These are phyloP conservation scores for Pampus argenteus DNA, from an alignment of 2,797 vertebrate genomes.

Conservation along the genomic window DNA sequence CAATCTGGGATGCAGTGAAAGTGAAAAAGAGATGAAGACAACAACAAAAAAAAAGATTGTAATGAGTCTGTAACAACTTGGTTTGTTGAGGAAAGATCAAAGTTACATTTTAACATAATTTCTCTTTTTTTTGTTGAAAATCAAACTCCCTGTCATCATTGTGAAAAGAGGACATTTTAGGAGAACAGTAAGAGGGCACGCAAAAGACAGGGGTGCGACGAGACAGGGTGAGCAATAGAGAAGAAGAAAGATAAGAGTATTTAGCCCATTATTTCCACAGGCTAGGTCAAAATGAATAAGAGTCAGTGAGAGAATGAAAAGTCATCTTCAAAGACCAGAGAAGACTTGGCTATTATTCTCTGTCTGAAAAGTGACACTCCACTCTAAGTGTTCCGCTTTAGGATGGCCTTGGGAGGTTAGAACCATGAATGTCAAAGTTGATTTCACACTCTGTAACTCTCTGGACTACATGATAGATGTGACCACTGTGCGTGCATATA, in stretches of 20 bases:
- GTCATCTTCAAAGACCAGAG: constrained; percentile 71
- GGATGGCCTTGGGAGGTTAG: constrained; percentile 76
- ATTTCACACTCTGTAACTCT: constrained; percentile 79
- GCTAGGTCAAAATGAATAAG: constrained; percentile 73
- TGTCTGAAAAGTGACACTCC: constrained; percentile 75
- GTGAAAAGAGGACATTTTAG: constrained; percentile 15
- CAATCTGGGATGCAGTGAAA: not conserved
- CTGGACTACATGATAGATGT: constrained; percentile 66
- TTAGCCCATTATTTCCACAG: constrained; percentile 69
- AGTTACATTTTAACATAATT: not conserved
- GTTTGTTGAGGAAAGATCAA: not conserved
- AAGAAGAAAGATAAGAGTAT: constrained; percentile 52
- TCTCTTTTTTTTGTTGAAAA: constrained; percentile 8
- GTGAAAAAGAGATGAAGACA: not conserved
- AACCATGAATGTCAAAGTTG: constrained; percentile 81
- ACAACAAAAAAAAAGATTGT: not conserved
- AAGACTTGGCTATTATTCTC: constrained; percentile 73
- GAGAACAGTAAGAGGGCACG: not conserved
- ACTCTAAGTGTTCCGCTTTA: constrained; percentile 71
- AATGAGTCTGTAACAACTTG: constrained; percentile 12
- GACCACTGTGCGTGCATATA: constrained; percentile 21
- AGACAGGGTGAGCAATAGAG: constrained; percentile 35
- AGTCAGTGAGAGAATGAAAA: constrained; percentile 70
- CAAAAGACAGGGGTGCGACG: constrained; percentile 6
- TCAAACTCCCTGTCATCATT: constrained; percentile 16